These are phyloP conservation scores for Corvus hawaiiensis DNA, from an alignment of 2,113 vertebrate genomes.

Conservation along the genomic window DNA sequence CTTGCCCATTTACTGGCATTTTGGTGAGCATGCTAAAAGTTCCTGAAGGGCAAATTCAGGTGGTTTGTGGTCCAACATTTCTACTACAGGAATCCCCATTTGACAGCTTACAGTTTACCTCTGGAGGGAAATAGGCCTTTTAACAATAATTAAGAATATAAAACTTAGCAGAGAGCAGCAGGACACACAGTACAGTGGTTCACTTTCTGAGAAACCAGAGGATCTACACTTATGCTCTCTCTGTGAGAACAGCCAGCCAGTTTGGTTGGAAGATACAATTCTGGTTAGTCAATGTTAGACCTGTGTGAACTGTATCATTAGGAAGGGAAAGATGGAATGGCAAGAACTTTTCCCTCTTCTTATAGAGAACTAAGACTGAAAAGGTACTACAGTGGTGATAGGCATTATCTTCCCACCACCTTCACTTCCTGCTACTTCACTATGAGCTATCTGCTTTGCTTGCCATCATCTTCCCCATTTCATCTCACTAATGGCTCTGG, in stretches of 20 bases:
- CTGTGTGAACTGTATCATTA: slow-evolving; percentile 30
- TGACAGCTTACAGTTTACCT: slow-evolving; percentile 9
- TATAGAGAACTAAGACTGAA: slow-evolving; percentile 61
- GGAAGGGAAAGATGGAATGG: slow-evolving; percentile 53
- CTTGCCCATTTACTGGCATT: slow-evolving; percentile 65
- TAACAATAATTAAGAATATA: not conserved
- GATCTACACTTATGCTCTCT: not conserved
- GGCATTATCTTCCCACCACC: slow-evolving; percentile 60
- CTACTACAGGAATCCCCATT: slow-evolving; percentile 32
- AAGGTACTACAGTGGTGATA: slow-evolving; percentile 55
- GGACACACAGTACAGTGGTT: slow-evolving; percentile 24
- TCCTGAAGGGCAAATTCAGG: slow-evolving; percentile 65
- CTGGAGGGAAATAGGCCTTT: slow-evolving; percentile 24
- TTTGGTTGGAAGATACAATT: slow-evolving; percentile 57
- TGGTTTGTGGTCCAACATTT: slow-evolving; percentile 9
- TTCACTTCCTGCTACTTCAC: not conserved
- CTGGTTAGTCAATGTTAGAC: slow-evolving; percentile 54
- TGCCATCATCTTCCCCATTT: slow-evolving; percentile 23
- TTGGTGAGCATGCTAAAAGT: slow-evolving; percentile 49
- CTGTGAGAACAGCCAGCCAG: slow-evolving; percentile 30
- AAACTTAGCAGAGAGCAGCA: slow-evolving; percentile 49
- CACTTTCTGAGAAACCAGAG: slow-evolving; percentile 36
- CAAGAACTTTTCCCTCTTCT: slow-evolving; percentile 56
- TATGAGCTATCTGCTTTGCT: not conserved
- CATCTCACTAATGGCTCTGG: slow-evolving; percentile 19